Conservation (phyloP, 2,888 invertebrate species). For the Labia minor region DNA sequence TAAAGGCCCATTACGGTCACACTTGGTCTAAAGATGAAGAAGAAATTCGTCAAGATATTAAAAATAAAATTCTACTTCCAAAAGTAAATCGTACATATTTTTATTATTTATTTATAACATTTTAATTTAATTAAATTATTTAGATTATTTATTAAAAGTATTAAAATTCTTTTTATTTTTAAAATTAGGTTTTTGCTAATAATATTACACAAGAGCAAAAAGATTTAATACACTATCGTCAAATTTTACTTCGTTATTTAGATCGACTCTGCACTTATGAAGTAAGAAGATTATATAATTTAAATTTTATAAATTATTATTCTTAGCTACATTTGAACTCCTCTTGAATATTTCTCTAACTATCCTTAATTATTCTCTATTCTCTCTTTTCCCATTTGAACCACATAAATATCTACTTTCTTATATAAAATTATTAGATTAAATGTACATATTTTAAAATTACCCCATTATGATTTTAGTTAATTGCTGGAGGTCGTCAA, state of each 20-base stretch:
- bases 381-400: conserved; percentile 19
- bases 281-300: conserved; percentile 34
- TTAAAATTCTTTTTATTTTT: too few species aligned
- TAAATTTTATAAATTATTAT: neutral
- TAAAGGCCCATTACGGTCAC: conserved; percentile 1
- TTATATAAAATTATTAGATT: too few species aligned
- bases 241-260: conserved; percentile 55
- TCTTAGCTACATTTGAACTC: neutral
- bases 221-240: conserved; percentile 52
- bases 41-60: neutral
- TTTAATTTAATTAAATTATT: conserved; percentile 23
- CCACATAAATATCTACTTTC: neutral
- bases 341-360: neutral
- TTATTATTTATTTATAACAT: too few species aligned
- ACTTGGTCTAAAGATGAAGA: conserved; percentile 18
- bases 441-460: too few species aligned
- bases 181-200: conserved; percentile 28
- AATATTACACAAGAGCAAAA: conserved; percentile 53
- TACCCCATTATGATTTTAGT: too few species aligned
- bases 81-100: conserved; percentile 18
- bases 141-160: neutral
- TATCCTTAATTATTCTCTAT: conserved; percentile 20
- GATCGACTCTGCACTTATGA: conserved; percentile 61
- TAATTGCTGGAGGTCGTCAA: conserved; percentile 44
- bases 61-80: conserved; percentile 16